These are phyloP conservation scores for Nasalis larvatus DNA, from an alignment of 2,113 vertebrate genomes.

Conservation along the genomic window DNA sequence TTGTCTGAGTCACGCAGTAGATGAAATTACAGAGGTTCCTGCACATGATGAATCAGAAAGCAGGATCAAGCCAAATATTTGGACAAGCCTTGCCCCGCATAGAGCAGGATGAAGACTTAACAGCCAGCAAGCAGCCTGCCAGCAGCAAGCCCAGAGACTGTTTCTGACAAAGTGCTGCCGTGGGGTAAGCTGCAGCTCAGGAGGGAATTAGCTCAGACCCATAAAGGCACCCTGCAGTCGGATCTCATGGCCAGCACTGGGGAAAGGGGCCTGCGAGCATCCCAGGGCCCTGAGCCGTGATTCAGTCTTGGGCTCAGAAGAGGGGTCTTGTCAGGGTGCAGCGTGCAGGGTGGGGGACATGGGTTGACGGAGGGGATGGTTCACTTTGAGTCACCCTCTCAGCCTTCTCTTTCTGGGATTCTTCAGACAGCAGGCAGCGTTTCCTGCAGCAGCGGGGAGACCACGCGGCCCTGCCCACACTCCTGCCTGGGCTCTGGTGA, in stretches of 20 bases:
- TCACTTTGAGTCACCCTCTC: conserved; percentile 25
- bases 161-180: conserved; percentile 10
- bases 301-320: not conserved
- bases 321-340: not conserved
- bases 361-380: not conserved
- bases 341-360: rapidly evolving
- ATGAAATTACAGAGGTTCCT: conserved; percentile 77
- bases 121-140: conserved; percentile 1
- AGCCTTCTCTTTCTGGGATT: conserved; percentile 11
- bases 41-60: conserved; percentile 75
- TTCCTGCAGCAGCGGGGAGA: not conserved
- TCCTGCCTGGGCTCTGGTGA: not conserved
- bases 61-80: conserved; percentile 74
- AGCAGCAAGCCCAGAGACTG: not conserved
- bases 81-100: conserved; percentile 63
- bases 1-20: conserved; percentile 72
- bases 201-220: not conserved
- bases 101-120: conserved; percentile 3
- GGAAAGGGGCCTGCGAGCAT: not conserved
- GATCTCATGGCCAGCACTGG: rapidly evolving
- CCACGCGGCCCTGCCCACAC: rapidly evolving
- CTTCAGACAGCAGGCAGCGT: not conserved
- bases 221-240: not conserved
- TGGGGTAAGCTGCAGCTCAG: not conserved
- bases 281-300: not conserved